Conservation (phyloP, 2,888 invertebrate species). For the Graphium colonna region DNA sequence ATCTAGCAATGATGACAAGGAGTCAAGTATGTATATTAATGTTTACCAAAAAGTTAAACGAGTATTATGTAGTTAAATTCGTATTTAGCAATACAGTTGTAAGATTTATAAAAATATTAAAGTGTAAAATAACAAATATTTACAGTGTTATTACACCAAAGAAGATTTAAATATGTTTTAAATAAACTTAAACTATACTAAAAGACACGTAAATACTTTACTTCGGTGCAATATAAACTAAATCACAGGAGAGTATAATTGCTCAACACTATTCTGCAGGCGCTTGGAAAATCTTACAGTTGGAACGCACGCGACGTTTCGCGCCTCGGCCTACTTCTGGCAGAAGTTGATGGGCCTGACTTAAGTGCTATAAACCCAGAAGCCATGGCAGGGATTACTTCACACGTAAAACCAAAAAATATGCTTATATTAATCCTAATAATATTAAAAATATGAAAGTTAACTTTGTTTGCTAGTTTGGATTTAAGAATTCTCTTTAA, state of each 20-base stretch:
- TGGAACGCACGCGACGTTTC: constrained; percentile 67
- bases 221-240: no score
- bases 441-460: not conserved
- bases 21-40: constrained; percentile 62
- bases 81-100: no score
- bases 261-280: constrained; percentile 43
- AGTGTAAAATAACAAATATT: no score
- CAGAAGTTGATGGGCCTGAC: constrained; percentile 55
- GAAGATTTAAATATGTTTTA: no score
- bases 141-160: no score
- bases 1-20: constrained; percentile 61
- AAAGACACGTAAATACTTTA: no score
- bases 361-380: constrained; percentile 58
- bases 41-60: no score
- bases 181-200: no score
- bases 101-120: no score
- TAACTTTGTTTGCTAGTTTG: not conserved
- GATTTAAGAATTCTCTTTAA: no score
- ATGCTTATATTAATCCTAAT: not conserved
- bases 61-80: no score
- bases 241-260: constrained; percentile 5
- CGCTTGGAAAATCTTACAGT: constrained; percentile 64
- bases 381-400: constrained; percentile 59
- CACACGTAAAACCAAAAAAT: constrained; percentile 44
- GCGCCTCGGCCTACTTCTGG: constrained; percentile 56